Percentiles rank a stretch among this genome's conserved stretches.
Conservation (phyloP, 2,888 invertebrate species). For the Maniola hyperantus region DNA sequence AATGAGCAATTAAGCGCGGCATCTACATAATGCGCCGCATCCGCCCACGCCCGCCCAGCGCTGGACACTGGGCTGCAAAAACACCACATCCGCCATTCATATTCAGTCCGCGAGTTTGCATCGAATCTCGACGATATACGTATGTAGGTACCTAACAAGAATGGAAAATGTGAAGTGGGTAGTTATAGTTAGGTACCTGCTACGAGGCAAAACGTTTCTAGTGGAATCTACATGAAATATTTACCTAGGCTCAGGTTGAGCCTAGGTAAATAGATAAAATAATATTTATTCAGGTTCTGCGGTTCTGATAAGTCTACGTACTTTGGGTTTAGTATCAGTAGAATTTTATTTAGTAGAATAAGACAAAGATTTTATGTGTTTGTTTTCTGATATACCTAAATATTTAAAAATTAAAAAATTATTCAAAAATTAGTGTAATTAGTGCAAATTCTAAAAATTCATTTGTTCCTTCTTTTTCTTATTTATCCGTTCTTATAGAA, state of each 20-base stretch:
- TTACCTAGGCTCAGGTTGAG: neutral
- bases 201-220: neutral
- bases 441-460: too few species aligned
- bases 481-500: too few species aligned
- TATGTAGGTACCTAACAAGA: neutral
- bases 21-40: constrained; percentile 23
- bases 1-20: constrained; percentile 29
- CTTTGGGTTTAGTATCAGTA: neutral
- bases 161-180: constrained; percentile 1
- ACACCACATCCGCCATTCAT: constrained; percentile 44
- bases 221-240: neutral
- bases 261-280: neutral
- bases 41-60: neutral
- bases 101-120: constrained; percentile 47
- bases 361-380: too few species aligned
- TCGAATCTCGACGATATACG: neutral
- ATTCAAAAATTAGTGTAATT: too few species aligned
- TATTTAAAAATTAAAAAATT: too few species aligned
- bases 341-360: too few species aligned
- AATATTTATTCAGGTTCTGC: neutral
- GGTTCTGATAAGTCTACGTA: neutral
- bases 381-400: too few species aligned
- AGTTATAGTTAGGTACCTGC: too few species aligned
- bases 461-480: too few species aligned
- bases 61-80: constrained; percentile 2